Evolutionary conservation across 2,888 invertebrate genomes (phyloP).

Genomic region (Cryptus armator): DNA sequence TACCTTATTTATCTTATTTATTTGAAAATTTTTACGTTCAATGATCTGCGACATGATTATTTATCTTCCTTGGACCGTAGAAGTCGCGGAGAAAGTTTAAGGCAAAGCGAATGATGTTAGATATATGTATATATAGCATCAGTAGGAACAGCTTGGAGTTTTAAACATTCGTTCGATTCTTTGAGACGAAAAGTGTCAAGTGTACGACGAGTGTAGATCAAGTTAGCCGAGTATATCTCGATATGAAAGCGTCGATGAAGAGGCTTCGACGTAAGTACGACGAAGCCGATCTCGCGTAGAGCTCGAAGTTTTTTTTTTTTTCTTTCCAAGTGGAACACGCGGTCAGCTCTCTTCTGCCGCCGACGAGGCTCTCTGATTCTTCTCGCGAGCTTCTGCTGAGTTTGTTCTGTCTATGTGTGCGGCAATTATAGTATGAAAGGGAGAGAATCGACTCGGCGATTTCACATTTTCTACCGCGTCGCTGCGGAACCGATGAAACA

Average conservation of each 20-base stretch:
- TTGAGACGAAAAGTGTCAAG: slow-evolving; percentile 64
- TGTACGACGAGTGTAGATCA: slow-evolving; percentile 21
- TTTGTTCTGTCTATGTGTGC: slow-evolving; percentile 12
- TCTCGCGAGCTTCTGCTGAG: slow-evolving; percentile 31
- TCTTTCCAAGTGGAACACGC: slow-evolving; percentile 62
- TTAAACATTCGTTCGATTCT: slow-evolving; percentile 14
- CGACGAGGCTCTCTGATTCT: slow-evolving; percentile 39
- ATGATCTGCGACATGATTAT: neutral
- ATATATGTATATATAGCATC: neutral
- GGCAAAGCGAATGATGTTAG: slow-evolving; percentile 23
- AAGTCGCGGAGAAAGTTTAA: slow-evolving; percentile 56
- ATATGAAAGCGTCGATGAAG: slow-evolving; percentile 64
- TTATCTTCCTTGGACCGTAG: slow-evolving; percentile 29
- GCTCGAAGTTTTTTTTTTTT: slow-evolving; percentile 36
- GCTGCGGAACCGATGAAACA: neutral
- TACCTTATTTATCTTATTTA: neutral
- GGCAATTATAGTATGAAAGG: slow-evolving; percentile 60
- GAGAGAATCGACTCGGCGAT: slow-evolving; percentile 62
- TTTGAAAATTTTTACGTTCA: neutral
- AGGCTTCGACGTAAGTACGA: slow-evolving; percentile 1
- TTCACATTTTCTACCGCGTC: slow-evolving; percentile 65
- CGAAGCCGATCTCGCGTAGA: slow-evolving; percentile 17
- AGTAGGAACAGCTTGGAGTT: neutral
- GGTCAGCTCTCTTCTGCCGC: slow-evolving; percentile 40
- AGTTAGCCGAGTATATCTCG: slow-evolving; percentile 33